These are phyloP conservation scores for Lomographa bimaculata DNA, from an alignment of 2,888 invertebrate genomes.

Conservation along the genomic window DNA sequence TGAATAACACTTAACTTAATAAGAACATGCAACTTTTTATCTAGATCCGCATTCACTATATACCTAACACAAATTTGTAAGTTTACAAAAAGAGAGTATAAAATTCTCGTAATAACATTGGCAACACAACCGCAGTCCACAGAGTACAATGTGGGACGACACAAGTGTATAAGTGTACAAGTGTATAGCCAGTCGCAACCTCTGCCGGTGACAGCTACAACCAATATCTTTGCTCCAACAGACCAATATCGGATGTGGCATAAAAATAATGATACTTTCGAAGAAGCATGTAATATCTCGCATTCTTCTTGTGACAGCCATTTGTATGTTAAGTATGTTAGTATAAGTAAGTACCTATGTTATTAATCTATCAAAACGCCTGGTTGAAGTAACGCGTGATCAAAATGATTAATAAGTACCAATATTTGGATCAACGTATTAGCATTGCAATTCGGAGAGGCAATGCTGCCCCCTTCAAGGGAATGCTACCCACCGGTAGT, in stretches of 20 bases:
- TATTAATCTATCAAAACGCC: too few species aligned
- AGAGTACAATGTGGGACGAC: slow-evolving; percentile 50
- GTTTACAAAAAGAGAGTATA: slow-evolving; percentile 21
- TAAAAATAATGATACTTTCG: slow-evolving; percentile 58
- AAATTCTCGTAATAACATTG: slow-evolving; percentile 35
- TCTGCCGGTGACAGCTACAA: slow-evolving; percentile 72
- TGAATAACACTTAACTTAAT: too few species aligned
- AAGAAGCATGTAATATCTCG: slow-evolving; percentile 38
- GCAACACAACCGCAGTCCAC: slow-evolving; percentile 44
- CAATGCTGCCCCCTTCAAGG: too few species aligned
- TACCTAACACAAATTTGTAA: not conserved
- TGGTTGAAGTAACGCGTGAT: too few species aligned
- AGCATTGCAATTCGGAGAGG: too few species aligned
- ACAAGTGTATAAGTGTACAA: slow-evolving; percentile 68
- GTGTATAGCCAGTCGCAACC: slow-evolving; percentile 64
- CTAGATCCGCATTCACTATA: too few species aligned
- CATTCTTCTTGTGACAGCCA: slow-evolving; percentile 31
- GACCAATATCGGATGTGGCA: slow-evolving; percentile 69
- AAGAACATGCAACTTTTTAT: too few species aligned
- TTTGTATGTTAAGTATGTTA: slow-evolving; percentile 17
- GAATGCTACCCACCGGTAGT: too few species aligned
- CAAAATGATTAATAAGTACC: too few species aligned
- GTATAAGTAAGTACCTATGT: too few species aligned
- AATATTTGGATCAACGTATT: too few species aligned
- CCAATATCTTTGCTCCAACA: slow-evolving; percentile 71